Percentiles rank a stretch among this genome's conserved stretches.
Conservation (phyloP, 2,888 invertebrate species). For the Ormyrus thymus region DNA sequence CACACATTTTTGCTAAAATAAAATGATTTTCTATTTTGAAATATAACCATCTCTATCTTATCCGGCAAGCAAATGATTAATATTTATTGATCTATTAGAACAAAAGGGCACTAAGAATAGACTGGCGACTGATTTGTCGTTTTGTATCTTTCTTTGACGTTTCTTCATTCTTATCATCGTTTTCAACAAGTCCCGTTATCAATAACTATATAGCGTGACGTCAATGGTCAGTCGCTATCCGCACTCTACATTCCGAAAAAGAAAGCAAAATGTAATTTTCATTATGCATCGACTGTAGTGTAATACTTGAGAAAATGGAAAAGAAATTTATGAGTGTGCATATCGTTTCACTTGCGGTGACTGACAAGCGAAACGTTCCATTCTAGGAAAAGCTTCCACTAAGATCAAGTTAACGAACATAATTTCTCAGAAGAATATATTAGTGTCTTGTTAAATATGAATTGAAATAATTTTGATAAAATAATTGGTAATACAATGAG, state of each 20-base stretch:
- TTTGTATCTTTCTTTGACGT: conserved; percentile 44
- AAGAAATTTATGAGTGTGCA: background rate
- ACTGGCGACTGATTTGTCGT: conserved; percentile 27
- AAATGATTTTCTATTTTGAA: background rate
- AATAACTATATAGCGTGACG: conserved; percentile 32
- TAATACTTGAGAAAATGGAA: background rate
- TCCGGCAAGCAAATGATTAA: conserved; percentile 11
- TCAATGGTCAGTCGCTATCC: conserved; percentile 22
- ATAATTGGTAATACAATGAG: background rate
- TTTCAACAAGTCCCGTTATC: conserved; percentile 22
- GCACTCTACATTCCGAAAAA: conserved; percentile 20
- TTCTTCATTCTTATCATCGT: conserved; percentile 33
- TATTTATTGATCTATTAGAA: conserved; percentile 22
- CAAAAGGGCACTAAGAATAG: conserved; percentile 35
- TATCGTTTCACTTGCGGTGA: background rate
- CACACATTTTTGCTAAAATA: no score
- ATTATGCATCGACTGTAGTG: background rate
- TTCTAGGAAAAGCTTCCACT: background rate
- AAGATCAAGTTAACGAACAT: background rate
- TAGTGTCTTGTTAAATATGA: background rate
- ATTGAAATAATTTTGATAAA: background rate
- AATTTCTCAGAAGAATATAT: background rate
- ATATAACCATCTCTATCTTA: background rate
- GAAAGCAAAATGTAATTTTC: background rate
- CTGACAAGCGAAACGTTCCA: conserved; percentile 12